phyloP scores from a whole-genome alignment of 2,113 vertebrate genomes.

The Atrichornis clamosus region DNA sequence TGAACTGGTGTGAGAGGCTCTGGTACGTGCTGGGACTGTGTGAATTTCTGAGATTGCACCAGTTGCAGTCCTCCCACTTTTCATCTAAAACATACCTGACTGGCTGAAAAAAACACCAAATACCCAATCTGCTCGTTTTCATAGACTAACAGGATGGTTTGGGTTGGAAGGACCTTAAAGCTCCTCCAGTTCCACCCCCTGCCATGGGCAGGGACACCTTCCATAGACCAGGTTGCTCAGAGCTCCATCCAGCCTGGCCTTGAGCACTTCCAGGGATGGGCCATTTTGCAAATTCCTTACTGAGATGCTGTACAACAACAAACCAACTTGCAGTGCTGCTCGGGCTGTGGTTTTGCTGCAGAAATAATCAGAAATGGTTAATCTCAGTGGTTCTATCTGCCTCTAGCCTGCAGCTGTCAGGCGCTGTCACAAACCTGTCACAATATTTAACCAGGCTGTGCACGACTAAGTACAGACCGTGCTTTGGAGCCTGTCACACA shows the following conservation, averaged over 20 bases:
- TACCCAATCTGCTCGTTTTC: accelerated
- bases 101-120: background rate
- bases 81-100: background rate
- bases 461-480: background rate
- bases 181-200: background rate
- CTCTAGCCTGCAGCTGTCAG: background rate
- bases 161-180: background rate
- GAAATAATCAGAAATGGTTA: background rate
- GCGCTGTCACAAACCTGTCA: constrained; percentile 27
- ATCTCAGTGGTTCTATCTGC: background rate
- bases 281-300: background rate
- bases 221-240: background rate
- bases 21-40: accelerated
- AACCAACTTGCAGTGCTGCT: background rate
- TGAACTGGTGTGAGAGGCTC: background rate
- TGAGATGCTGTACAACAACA: background rate
- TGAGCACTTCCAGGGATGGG: background rate
- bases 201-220: background rate
- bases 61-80: background rate
- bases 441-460: constrained; percentile 11
- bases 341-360: background rate
- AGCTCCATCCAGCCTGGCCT: background rate
- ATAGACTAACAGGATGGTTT: accelerated
- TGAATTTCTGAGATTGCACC: background rate
- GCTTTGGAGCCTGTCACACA: background rate